Base-by-base conservation (phyloP, 2,888 invertebrate genomes). In the Eudasyphora cyanicolor region DNA sequence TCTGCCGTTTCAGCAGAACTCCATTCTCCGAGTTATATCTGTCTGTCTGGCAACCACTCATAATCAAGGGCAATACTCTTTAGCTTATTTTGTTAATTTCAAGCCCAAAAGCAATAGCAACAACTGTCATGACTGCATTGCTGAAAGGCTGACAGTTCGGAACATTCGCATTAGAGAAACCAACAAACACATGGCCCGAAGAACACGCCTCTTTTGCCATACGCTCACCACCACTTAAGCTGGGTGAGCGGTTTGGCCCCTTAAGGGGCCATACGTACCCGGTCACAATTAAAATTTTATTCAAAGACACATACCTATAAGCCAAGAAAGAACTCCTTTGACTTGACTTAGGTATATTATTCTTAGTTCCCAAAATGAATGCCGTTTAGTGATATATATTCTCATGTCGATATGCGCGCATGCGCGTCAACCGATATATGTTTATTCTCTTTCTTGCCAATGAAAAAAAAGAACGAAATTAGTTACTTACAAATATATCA, bases 31-130 rank as follows among this genome's bases (percentile, higher is more conserved):
- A 57, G 57, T 12, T 57, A 1, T 10, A 27, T 14, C 57, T 57
- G 27, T 27, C 32, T 32, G 8, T 49, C 57, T 27, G 4, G 4
- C 27, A 24, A 27, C 57, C 3, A 8, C 24, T 24, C 10, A 1
- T 73, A 74, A 79, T 77, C 79, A 83, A 83, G 79, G 79, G 82
- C 79, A 83, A 70, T 74, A 79, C 69, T 24, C 38, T 76, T 73
- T 73, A 24, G 12, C 5, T 42, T 27, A 64, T 35, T 64, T 57
- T 32, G 19, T 7, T 19, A n/a, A 62, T 29, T 35, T 64, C 35
- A 69, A 69, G 24, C 45, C 69, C 2, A 69, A n/a, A n/a, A n/a
- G n/a, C n/a, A n/a, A n/a, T n/a, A n/a, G n/a, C n/a, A n/a, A n/a
- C n/a, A n/a, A 42, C 14, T 27, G 24, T 5, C 24, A 69, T 45